phyloP scores from a whole-genome alignment of 2,888 invertebrate species.

The Malacosoma neustria region DNA sequence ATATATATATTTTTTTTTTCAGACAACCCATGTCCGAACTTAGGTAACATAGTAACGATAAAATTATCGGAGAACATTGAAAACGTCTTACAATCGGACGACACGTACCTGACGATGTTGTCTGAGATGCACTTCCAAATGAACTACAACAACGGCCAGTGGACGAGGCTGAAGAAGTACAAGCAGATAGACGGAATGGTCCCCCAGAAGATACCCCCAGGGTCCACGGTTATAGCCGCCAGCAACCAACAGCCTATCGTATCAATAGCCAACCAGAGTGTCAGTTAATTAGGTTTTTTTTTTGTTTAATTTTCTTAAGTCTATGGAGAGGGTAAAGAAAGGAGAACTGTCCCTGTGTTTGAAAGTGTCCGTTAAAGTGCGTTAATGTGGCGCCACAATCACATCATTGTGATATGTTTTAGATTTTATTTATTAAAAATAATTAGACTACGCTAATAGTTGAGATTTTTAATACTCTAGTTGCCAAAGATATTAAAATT shows the following conservation, averaged over 20 bases:
- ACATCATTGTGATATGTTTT: too few relatives aligned
- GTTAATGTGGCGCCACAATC: too few relatives aligned
- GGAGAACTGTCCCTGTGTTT: too few relatives aligned
- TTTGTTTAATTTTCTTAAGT: too few relatives aligned
- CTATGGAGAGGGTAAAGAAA: too few relatives aligned
- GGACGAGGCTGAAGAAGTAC: constrained; percentile 93
- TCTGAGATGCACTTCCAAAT: constrained; percentile 98
- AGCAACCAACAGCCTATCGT: constrained; percentile 59
- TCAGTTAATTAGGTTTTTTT: constrained; percentile 30
- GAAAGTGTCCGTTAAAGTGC: too few relatives aligned
- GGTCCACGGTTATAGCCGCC: constrained; percentile 54
- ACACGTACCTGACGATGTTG: constrained; percentile 84
- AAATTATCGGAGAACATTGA: constrained; percentile 95
- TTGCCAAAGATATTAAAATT: too few relatives aligned
- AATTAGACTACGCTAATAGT: too few relatives aligned
- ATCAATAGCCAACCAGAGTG: constrained; percentile 60
- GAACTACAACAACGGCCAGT: constrained; percentile 98
- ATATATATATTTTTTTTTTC: constrained; percentile 24
- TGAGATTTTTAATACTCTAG: too few relatives aligned
- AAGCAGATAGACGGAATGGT: constrained; percentile 80
- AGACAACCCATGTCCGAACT: constrained; percentile 98
- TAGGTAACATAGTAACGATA: constrained; percentile 97
- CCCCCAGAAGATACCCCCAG: constrained; percentile 59
- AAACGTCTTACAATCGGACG: constrained; percentile 89
- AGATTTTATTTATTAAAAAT: too few relatives aligned